Evolutionary conservation across 1,140 invertebrate genomes (phyloP).

Genomic region (Maniola jurtina): DNA sequence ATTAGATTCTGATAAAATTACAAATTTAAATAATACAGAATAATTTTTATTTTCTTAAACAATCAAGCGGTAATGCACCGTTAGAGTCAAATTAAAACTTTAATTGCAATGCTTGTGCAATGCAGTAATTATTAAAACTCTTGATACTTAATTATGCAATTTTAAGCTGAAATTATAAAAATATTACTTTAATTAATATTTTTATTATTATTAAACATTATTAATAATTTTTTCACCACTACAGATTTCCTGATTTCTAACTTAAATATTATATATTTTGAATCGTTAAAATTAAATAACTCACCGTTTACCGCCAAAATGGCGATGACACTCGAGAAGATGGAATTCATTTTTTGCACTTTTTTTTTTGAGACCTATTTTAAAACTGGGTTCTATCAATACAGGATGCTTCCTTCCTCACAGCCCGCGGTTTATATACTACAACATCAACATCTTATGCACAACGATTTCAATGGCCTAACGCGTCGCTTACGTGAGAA

Average conservation of each 20-base stretch:
- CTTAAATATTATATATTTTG: slow-evolving; percentile 27
- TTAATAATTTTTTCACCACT: too few relatives aligned
- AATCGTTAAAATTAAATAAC: slow-evolving; percentile 34
- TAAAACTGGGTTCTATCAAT: slow-evolving; percentile 36
- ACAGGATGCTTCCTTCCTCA: slow-evolving; percentile 55
- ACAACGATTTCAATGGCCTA: slow-evolving; percentile 64
- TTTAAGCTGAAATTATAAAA: too few relatives aligned
- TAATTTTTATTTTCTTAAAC: too few relatives aligned
- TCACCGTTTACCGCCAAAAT: slow-evolving; percentile 62
- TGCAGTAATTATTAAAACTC: too few relatives aligned
- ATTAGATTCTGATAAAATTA: background rate
- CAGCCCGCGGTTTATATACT: slow-evolving; percentile 66
- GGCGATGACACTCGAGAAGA: slow-evolving; percentile 40
- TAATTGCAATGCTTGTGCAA: too few relatives aligned
- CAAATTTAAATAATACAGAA: background rate
- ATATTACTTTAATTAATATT: too few relatives aligned
- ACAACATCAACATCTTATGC: slow-evolving; percentile 54
- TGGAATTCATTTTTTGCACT: slow-evolving; percentile 39
- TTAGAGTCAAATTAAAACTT: too few relatives aligned
- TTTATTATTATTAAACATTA: too few relatives aligned
- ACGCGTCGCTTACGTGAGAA: slow-evolving; percentile 61
- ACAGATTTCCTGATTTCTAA: background rate
- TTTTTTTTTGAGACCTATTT: slow-evolving; percentile 17
- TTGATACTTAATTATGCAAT: too few relatives aligned
- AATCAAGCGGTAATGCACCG: too few relatives aligned